phyloP scores from a whole-genome alignment of 2,797 vertebrate species.

The Dryobates pubescens region DNA sequence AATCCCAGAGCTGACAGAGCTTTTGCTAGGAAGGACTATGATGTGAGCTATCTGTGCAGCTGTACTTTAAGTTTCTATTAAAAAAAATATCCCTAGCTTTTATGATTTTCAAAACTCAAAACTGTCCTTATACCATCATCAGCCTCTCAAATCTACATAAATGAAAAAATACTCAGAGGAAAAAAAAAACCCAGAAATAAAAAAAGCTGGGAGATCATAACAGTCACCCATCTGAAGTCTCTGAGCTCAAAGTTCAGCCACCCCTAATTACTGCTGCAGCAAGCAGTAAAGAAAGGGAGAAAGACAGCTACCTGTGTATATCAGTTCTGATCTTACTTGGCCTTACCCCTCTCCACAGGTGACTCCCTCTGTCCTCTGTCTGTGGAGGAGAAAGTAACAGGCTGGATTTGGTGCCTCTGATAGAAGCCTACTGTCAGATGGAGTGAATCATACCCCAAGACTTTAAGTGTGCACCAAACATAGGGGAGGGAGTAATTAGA shows the following conservation, averaged over 20 bases:
- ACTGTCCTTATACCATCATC: neutral
- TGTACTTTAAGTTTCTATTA: neutral
- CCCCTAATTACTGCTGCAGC: neutral
- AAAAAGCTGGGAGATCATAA: neutral
- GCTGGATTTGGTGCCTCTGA: neutral
- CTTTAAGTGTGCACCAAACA: neutral
- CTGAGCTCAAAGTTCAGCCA: neutral
- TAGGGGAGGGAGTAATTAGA: neutral
- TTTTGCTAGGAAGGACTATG: neutral
- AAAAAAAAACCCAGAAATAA: neutral
- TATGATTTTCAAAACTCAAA: neutral
- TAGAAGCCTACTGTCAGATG: neutral
- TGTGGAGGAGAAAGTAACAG: neutral
- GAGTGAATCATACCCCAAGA: neutral
- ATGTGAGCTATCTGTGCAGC: neutral
- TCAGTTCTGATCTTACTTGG: neutral
- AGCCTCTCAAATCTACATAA: neutral
- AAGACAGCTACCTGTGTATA: neutral
- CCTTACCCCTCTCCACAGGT: neutral
- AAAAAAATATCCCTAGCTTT: neutral
- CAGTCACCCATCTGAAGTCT: neutral
- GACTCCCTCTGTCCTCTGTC: neutral
- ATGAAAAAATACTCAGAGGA: rapidly evolving
- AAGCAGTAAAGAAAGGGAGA: neutral
- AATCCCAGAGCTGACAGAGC: neutral